phyloP scores from a whole-genome alignment of 53 echinoderm and acorn worm genomes.

The Mesocentrotus franciscanus region DNA sequence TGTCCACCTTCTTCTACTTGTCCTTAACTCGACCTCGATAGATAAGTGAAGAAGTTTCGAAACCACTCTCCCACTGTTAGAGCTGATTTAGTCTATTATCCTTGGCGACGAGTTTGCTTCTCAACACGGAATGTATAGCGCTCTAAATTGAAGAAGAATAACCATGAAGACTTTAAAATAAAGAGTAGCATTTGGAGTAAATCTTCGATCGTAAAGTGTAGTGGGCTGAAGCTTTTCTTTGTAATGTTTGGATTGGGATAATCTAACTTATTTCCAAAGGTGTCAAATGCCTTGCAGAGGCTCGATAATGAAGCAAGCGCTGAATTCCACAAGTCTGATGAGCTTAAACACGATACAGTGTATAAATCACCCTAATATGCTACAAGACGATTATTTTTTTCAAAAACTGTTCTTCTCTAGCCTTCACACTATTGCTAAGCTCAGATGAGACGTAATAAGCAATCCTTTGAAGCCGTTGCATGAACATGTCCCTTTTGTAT shows the following conservation, averaged over 20 bases:
- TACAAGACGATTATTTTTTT: constrained; percentile 5
- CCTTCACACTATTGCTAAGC: background rate
- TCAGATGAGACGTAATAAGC: background rate
- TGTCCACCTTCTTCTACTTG: background rate
- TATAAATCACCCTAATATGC: background rate
- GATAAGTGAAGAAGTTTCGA: constrained; percentile 30
- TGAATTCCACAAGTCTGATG: background rate
- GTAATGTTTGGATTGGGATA: background rate
- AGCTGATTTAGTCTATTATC: background rate
- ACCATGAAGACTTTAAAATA: background rate
- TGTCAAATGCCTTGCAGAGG: background rate
- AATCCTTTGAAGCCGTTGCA: background rate
- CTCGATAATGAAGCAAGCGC: background rate
- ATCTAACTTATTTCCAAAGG: background rate
- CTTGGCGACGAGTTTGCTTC: background rate
- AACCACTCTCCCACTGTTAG: background rate
- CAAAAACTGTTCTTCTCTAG: background rate
- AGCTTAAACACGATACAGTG: background rate
- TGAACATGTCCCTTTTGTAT: background rate
- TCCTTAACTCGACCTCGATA: constrained; percentile 12
- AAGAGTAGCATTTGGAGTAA: background rate
- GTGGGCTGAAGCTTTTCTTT: background rate
- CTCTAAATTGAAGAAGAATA: background rate
- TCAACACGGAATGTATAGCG: background rate
- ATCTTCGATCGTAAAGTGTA: background rate